Percentiles rank a stretch among this genome's conserved stretches.
Conservation (phyloP, 2,113 vertebrate genomes). For the Pavo muticus region DNA sequence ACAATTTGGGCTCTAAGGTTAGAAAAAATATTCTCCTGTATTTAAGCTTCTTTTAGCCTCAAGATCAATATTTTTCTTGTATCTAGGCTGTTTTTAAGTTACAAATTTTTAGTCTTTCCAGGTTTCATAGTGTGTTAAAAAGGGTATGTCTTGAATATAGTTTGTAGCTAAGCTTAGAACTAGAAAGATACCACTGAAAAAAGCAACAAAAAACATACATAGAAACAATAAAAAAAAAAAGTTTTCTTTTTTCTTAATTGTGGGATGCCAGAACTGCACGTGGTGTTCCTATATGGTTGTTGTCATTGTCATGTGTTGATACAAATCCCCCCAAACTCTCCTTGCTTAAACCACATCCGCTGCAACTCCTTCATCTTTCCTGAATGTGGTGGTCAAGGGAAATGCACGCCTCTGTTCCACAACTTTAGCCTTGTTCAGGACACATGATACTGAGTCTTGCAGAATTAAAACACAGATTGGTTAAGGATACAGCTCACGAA, state of each 20-base stretch:
- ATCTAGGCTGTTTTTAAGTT: not conserved
- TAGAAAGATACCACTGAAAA: not conserved
- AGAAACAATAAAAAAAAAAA: not conserved
- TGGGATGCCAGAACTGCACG: not conserved
- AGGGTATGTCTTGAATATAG: not conserved
- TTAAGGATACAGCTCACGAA: not conserved
- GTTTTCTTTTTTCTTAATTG: not conserved
- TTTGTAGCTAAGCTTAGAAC: not conserved
- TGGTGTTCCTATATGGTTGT: not conserved
- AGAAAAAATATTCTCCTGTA: not conserved
- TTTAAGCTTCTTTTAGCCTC: not conserved
- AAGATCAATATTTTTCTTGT: not conserved
- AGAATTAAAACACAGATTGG: not conserved
- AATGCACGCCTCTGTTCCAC: not conserved
- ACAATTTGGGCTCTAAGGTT: not conserved
- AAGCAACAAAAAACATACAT: not conserved
- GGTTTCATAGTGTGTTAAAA: not conserved
- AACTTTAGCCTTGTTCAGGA: not conserved
- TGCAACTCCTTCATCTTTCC: not conserved
- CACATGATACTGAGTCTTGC: not conserved
- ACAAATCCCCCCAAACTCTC: not conserved
- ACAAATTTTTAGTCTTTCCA: not conserved
- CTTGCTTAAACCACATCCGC: conserved; percentile 6
- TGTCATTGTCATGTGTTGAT: not conserved
- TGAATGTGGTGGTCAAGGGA: not conserved